These are phyloP conservation scores for Periophthalmus modestus DNA, from an alignment of 2,113 vertebrate species.

Conservation along the genomic window DNA sequence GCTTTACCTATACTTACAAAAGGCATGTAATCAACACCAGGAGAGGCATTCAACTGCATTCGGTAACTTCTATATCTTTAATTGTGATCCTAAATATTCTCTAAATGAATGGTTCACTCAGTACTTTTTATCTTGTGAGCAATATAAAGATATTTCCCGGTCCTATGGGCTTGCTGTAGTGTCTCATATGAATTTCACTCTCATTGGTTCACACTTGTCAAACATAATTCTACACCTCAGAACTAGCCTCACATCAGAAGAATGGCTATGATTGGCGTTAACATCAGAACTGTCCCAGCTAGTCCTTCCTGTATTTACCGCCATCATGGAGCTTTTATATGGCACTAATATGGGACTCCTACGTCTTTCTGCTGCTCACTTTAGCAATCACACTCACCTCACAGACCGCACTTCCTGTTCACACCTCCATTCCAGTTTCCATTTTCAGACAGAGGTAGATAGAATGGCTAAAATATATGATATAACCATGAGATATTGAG, in stretches of 20 bases:
- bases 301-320: not conserved
- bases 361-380: slow-evolving; percentile 9
- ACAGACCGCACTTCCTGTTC: slow-evolving; percentile 1
- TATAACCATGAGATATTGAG: no score
- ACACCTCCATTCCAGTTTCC: not conserved
- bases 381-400: slow-evolving; percentile 24
- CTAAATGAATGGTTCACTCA: not conserved
- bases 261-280: slow-evolving; percentile 48
- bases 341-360: not conserved
- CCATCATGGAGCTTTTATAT: not conserved
- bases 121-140: not conserved
- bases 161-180: slow-evolving; percentile 2
- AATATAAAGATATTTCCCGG: slow-evolving; percentile 3
- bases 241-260: slow-evolving; percentile 24
- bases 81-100: not conserved
- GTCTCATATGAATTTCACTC: slow-evolving; percentile 12
- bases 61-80: not conserved
- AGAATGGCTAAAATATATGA: slow-evolving; percentile 1
- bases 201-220: slow-evolving; percentile 45
- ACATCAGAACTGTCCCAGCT: slow-evolving; percentile 1
- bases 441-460: not conserved
- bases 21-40: not conserved
- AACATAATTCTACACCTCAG: slow-evolving; percentile 34
- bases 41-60: no score
- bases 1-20: not conserved